Evolutionary conservation across 53 echinoderm and acorn worm species (phyloP), one percentile per base, ranked within the genome.

Genomic region (Actinopyga echinites): DNA sequence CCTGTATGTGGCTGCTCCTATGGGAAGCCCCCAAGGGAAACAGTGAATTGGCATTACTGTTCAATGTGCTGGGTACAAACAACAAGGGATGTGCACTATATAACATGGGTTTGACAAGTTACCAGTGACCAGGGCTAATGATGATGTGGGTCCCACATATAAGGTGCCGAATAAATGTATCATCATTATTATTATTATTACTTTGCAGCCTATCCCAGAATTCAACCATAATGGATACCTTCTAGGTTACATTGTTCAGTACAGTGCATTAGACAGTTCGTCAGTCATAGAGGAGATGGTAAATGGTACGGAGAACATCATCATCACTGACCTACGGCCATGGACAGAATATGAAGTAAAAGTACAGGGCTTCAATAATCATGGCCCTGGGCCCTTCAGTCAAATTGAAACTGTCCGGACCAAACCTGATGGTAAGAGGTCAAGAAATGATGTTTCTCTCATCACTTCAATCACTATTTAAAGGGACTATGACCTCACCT

Each of bases 291-390:
- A 60, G 26, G 33, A 61, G 13, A 65, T 57, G 5, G 65, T 54
- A 0, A 20, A 28, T 9, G 77, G 71, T 69, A 28, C 79, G 24
- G 78, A 38, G 45, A 43, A 57, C 19, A 66, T 83, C 4, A 65
- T 71, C 1, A 28, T 95, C 33, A 86, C 77, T 4, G 79, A 62
- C 30, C 88, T 95, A n/a, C 67, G 54, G 25, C 90, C 90, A 30
- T 92, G 90, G 90, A 90, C 87, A 52, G 83, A 57, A 40, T 92
- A 92, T 59, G 84, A 77, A 43, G 67, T 95, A 23, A 80, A 80
- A 79, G 90, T 92, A 24, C 81, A 80, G 55, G 95, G 81, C 17
- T 83, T 82, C 83, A 95, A 92, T 64, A 32, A 1, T 13, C 75
- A 92, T 28, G 92, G 92, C 3, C 20, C 44, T 21, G 86, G 95